Conservation (phyloP, 2,797 vertebrate genomes). For the Cyclopterus lumpus region DNA sequence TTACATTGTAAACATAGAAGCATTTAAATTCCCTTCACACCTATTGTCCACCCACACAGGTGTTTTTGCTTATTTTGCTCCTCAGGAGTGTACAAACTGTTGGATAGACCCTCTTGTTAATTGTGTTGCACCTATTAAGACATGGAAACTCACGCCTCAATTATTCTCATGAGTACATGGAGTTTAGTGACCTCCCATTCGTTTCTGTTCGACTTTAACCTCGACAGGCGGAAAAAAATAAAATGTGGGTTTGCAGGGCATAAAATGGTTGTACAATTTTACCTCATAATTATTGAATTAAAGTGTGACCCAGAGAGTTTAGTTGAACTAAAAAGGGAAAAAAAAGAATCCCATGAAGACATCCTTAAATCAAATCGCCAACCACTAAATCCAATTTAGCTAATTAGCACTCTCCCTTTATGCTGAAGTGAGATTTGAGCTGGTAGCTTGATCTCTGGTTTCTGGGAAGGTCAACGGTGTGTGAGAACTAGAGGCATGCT, state of each 20-base stretch:
- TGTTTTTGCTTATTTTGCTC: not conserved
- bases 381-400: not conserved
- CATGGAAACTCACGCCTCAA: not conserved
- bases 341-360: not conserved
- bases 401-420: not conserved
- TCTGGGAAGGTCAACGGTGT: not conserved
- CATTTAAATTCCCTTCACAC: not conserved
- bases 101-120: not conserved
- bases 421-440: not conserved
- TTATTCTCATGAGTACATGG: not conserved
- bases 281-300: not conserved
- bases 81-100: not conserved
- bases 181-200: constrained; percentile 1
- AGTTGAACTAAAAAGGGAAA: not conserved
- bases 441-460: not conserved
- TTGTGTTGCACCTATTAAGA: not conserved
- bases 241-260: not conserved
- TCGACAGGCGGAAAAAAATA: not conserved
- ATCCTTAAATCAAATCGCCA: not conserved
- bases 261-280: not conserved
- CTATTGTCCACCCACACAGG: not conserved
- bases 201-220: not conserved
- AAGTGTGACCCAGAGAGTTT: not conserved
- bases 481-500: not conserved
- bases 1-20: not conserved